Evolutionary conservation across 2,113 vertebrate species (phyloP).

Genomic region (Callospermophilus lateralis): DNA sequence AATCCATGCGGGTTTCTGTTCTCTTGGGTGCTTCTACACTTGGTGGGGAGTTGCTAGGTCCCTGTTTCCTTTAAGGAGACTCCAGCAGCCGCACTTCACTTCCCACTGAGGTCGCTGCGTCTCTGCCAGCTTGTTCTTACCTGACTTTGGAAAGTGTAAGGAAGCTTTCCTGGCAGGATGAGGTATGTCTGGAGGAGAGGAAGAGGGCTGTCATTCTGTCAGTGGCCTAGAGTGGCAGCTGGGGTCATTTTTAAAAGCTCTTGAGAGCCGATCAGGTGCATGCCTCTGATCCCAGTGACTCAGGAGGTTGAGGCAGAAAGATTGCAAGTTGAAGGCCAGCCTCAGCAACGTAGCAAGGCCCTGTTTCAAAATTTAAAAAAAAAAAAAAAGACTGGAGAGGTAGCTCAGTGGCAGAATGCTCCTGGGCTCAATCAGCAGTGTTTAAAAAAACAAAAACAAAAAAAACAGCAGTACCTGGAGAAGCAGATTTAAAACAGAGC

Average conservation of each 20-base stretch:
- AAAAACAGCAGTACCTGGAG: neutral
- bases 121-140: fast-evolving
- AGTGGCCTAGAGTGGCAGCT: neutral
- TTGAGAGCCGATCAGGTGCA: neutral
- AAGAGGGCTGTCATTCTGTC: neutral
- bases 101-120: neutral
- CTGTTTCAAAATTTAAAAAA: neutral
- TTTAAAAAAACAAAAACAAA: too few relatives aligned
- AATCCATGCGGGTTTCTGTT: fast-evolving
- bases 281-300: neutral
- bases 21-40: neutral
- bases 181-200: neutral
- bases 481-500: neutral
- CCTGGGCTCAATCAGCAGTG: too few relatives aligned
- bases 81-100: fast-evolving
- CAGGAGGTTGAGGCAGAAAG: neutral
- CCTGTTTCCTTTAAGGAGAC: neutral
- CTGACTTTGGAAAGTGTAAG: neutral
- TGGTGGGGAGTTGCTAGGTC: neutral
- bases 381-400: too few relatives aligned
- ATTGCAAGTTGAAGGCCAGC: neutral
- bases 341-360: neutral
- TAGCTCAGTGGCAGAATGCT: too few relatives aligned
- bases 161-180: neutral
- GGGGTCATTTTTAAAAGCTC: neutral